Conservation (phyloP, 1,140 invertebrate genomes). For the Orussus abietinus region DNA sequence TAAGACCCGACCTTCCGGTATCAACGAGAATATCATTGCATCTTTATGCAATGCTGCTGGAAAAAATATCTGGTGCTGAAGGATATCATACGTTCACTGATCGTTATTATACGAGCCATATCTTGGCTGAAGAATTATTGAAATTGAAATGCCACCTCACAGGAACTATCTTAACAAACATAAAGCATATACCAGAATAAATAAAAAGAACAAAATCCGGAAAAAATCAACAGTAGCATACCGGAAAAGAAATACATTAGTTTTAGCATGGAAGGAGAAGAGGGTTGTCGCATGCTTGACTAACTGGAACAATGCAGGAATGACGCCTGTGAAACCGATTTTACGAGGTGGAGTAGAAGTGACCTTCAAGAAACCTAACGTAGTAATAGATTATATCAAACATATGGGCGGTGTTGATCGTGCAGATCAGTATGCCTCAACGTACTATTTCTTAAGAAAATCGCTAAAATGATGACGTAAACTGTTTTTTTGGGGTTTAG, state of each 20-base stretch:
- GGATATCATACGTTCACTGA: conserved; percentile 12
- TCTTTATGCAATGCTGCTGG: conserved; percentile 7
- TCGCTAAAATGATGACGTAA: conserved; percentile 30
- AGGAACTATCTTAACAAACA: too few species aligned
- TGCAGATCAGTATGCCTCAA: conserved; percentile 28
- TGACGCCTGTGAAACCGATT: conserved; percentile 3
- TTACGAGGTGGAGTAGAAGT: conserved; percentile 9
- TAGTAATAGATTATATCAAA: conserved; percentile 27
- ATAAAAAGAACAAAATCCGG: conserved; percentile 13
- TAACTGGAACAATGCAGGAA: conserved; percentile 8
- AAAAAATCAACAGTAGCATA: conserved; percentile 11
- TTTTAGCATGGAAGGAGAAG: conserved; percentile 25
- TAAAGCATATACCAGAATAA: conserved; percentile 6
- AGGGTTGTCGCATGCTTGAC: conserved; percentile 17
- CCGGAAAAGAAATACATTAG: conserved; percentile 13
- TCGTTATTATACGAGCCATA: conserved; percentile 4
- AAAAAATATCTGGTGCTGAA: conserved; percentile 11
- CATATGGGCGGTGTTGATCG: conserved; percentile 31
- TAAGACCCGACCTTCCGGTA: conserved; percentile 12
- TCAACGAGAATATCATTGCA: conserved; percentile 7
- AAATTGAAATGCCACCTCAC: conserved; percentile 3
- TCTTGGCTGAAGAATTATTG: too few species aligned
- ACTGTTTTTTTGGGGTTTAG: conserved; percentile 20
- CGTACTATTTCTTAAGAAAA: conserved; percentile 33
- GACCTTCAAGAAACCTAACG: conserved; percentile 20